Percentiles rank a stretch among this genome's conserved stretches.
Evolutionary conservation across 2,113 vertebrate genomes (phyloP).

Genomic region (Neolamprologus brichardi): DNA sequence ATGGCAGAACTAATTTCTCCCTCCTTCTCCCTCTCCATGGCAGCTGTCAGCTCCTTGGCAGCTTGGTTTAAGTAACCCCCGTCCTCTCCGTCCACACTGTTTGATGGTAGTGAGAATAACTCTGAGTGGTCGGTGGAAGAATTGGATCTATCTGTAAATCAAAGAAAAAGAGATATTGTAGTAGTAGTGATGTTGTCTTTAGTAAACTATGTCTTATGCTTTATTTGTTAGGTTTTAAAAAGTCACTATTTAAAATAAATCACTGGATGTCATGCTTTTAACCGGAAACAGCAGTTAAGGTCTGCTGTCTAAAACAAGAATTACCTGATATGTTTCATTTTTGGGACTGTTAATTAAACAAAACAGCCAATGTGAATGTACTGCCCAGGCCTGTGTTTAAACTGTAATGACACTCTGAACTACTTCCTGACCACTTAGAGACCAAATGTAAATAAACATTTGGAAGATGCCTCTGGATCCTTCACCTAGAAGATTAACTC

Average conservation of each 20-base stretch:
- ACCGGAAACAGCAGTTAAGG: background rate
- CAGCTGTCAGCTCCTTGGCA: slow-evolving; percentile 50
- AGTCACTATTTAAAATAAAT: background rate
- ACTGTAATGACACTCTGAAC: background rate
- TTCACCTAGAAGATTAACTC: background rate
- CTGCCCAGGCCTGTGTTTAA: background rate
- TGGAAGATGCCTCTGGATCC: background rate
- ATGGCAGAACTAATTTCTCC: slow-evolving; percentile 75
- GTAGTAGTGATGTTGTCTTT: background rate
- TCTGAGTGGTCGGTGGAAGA: slow-evolving; percentile 54
- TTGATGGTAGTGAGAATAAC: slow-evolving; percentile 50
- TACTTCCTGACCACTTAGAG: background rate
- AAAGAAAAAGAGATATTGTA: background rate
- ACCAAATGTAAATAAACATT: background rate
- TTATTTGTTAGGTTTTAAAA: background rate
- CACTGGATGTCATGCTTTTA: fast-evolving
- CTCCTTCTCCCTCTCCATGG: slow-evolving; percentile 61
- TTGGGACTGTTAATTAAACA: background rate
- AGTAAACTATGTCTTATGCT: background rate
- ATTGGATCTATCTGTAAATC: slow-evolving; percentile 31
- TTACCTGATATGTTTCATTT: background rate
- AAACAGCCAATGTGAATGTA: background rate
- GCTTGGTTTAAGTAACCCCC: slow-evolving; percentile 68
- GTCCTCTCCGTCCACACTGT: slow-evolving; percentile 13
- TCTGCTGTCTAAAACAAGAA: background rate